Evolutionary conservation across 2,888 invertebrate genomes (phyloP).

Genomic region (Ellobium chinense): DNA sequence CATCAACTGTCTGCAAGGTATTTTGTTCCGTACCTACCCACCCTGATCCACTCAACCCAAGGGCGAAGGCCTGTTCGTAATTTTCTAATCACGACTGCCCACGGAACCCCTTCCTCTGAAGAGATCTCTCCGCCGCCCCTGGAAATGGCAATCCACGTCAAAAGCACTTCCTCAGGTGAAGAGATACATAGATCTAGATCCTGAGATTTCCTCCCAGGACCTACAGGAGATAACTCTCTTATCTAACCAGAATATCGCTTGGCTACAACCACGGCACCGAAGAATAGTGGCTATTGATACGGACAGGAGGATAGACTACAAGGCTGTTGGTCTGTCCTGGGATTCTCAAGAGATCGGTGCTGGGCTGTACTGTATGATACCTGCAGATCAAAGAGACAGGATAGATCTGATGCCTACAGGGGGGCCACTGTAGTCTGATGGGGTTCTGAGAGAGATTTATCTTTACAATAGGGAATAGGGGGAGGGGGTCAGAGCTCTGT

Average conservation of each 20-base stretch:
- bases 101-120: neutral
- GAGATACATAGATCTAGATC: neutral
- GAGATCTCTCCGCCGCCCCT: too few species aligned
- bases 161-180: too few species aligned
- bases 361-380: neutral
- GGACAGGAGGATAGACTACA: neutral
- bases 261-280: neutral
- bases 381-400: neutral
- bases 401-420: neutral
- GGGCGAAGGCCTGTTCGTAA: too few species aligned
- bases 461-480: too few species aligned
- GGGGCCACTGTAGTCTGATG: too few species aligned
- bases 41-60: too few species aligned
- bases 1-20: too few species aligned
- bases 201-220: neutral
- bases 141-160: too few species aligned
- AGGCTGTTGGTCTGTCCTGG: neutral
- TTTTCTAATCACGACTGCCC: neutral
- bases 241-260: neutral
- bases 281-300: neutral
- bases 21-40: too few species aligned
- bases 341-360: neutral
- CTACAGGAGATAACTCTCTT: neutral
- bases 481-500: too few species aligned
- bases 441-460: too few species aligned